Evolutionary conservation across 2,797 vertebrate species (phyloP).

Genomic region (Triplophysa yarkandensis): DNA sequence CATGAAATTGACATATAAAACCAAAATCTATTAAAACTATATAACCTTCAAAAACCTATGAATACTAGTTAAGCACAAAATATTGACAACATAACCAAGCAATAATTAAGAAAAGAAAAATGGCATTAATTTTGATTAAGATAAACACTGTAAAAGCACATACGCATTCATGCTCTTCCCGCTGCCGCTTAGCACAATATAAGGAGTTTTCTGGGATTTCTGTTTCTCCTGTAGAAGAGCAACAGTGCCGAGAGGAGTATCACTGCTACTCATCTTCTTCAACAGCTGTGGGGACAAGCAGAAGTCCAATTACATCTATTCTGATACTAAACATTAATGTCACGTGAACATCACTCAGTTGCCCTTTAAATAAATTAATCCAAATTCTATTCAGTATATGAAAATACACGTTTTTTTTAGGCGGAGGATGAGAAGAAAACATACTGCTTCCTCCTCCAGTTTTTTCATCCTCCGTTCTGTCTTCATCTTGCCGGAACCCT

Average conservation of each 20-base stretch:
- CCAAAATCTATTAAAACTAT: neutral
- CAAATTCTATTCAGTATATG: no score
- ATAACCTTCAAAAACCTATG: no score
- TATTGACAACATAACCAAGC: neutral
- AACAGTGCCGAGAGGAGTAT: constrained; percentile 89
- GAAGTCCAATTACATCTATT: neutral
- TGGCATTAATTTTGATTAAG: no score
- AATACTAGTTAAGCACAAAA: no score
- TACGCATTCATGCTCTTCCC: constrained; percentile 95
- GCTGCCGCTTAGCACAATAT: constrained; percentile 91
- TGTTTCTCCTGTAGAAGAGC: constrained; percentile 94
- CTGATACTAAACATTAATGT: neutral
- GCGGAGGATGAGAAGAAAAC: constrained; percentile 38
- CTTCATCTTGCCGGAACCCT: constrained; percentile 96
- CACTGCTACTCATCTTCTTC: constrained; percentile 96
- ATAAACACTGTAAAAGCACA: constrained; percentile 53
- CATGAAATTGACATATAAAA: neutral
- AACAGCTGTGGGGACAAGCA: constrained; percentile 71
- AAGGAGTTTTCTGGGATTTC: constrained; percentile 93
- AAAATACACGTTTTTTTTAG: no score
- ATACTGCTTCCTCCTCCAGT: constrained; percentile 87
- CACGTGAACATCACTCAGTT: neutral
- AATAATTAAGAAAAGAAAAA: no score
- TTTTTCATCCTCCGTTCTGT: constrained; percentile 94
- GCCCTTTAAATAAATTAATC: no score